phyloP scores from a whole-genome alignment of 2,888 invertebrate species.

The Netelia virgata region DNA sequence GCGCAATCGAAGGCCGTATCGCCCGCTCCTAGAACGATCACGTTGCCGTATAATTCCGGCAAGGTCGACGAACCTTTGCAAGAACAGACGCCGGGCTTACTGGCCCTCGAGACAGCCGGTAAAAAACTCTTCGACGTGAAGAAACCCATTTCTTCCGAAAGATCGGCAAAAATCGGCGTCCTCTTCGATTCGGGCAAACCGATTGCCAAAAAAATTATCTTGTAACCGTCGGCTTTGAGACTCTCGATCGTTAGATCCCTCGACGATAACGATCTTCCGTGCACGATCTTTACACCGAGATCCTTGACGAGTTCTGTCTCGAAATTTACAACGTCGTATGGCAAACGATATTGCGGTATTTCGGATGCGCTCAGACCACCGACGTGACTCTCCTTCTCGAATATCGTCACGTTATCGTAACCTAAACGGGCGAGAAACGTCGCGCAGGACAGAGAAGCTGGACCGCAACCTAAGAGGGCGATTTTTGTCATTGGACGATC shows the following conservation, averaged over 20 bases:
- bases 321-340: slow-evolving; percentile 96
- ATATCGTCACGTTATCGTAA: slow-evolving; percentile 95
- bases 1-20: slow-evolving; percentile 99
- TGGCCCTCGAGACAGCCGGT: slow-evolving; percentile 94
- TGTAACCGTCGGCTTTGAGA: slow-evolving; percentile 89
- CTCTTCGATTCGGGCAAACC: slow-evolving; percentile 96
- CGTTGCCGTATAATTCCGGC: slow-evolving; percentile 92
- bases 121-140: slow-evolving; percentile 98
- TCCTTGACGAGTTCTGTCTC: slow-evolving; percentile 96
- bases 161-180: slow-evolving; percentile 91
- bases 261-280: slow-evolving; percentile 89
- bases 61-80: slow-evolving; percentile 85
- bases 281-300: slow-evolving; percentile 95
- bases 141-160: slow-evolving; percentile 94
- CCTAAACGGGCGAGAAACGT: slow-evolving; percentile 97
- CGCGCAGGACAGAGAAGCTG: slow-evolving; percentile 98
- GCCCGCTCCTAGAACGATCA: slow-evolving; percentile 97
- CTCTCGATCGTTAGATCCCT: slow-evolving; percentile 90
- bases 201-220: slow-evolving; percentile 94
- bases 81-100: slow-evolving; percentile 94
- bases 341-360: slow-evolving; percentile 98
- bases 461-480: slow-evolving; percentile 97
- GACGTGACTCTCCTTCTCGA: slow-evolving; percentile 93
- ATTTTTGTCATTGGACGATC: slow-evolving; percentile 89
- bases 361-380: slow-evolving; percentile 98